These are phyloP conservation scores for Phrynosoma blainvillii DNA, from an alignment of 2,113 vertebrate genomes.

Conservation along the genomic window DNA sequence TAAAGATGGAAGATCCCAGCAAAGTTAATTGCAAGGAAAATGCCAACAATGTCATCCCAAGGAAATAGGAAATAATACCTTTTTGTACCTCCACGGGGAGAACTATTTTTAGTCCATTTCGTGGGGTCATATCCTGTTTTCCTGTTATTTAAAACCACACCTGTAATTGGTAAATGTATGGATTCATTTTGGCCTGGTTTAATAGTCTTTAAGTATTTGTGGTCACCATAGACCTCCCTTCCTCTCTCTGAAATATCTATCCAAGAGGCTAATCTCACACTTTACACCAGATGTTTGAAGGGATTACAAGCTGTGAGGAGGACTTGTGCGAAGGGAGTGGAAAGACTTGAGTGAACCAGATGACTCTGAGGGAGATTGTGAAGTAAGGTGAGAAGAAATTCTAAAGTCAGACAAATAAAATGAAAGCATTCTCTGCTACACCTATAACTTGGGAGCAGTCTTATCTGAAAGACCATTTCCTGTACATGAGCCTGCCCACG, in stretches of 20 bases:
- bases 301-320: neutral
- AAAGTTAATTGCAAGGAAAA: neutral
- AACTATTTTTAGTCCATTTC: neutral
- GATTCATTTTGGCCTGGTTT: neutral
- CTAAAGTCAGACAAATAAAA: too few relatives aligned
- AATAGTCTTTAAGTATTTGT: neutral
- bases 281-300: neutral
- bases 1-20: too few relatives aligned
- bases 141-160: neutral
- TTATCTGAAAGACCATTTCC: too few relatives aligned
- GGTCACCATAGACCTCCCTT: neutral
- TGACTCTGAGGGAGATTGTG: neutral
- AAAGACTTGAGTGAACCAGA: neutral
- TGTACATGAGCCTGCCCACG: too few relatives aligned
- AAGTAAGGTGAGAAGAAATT: too few relatives aligned
- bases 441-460: too few relatives aligned
- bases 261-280: neutral
- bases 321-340: neutral
- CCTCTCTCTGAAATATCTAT: neutral
- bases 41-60: neutral
- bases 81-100: neutral
- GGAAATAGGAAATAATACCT: slow-evolving; percentile 1
- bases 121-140: neutral
- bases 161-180: neutral
- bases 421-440: too few relatives aligned